These are phyloP conservation scores for Drosophila niveifrons DNA, from an alignment of 2,888 invertebrate genomes.

Conservation along the genomic window DNA sequence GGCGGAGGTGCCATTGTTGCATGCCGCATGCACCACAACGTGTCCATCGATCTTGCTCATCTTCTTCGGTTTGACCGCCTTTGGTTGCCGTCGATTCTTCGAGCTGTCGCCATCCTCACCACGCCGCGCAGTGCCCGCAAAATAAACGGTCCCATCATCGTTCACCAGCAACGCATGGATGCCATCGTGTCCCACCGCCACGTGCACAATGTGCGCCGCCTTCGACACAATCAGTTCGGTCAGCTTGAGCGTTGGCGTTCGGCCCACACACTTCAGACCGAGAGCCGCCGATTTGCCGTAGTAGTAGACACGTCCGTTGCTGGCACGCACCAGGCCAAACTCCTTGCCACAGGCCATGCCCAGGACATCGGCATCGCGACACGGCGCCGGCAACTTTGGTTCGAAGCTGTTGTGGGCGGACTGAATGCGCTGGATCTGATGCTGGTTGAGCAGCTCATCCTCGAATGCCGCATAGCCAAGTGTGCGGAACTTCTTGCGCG, in stretches of 20 bases:
- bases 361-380: constrained; percentile 92
- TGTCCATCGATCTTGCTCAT: constrained; percentile 96
- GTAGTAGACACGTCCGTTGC: constrained; percentile 95
- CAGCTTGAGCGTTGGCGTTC: constrained; percentile 85
- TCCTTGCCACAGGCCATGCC: constrained; percentile 95
- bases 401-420: constrained; percentile 87
- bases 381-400: constrained; percentile 86
- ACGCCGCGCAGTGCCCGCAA: constrained; percentile 93
- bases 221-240: constrained; percentile 89
- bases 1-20: constrained; percentile 97
- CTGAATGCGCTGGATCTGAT: constrained; percentile 85
- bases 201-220: constrained; percentile 90
- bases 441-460: constrained; percentile 87
- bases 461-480: constrained; percentile 91
- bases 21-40: constrained; percentile 92
- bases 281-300: constrained; percentile 94
- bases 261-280: constrained; percentile 90
- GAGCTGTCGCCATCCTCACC: constrained; percentile 97
- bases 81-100: constrained; percentile 93
- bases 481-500: constrained; percentile 92
- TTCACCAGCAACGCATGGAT: constrained; percentile 95
- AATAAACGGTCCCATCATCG: constrained; percentile 96
- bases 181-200: constrained; percentile 97
- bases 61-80: constrained; percentile 96
- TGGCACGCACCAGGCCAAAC: constrained; percentile 93